Evolutionary conservation across 2,888 invertebrate species (phyloP), one percentile per base, ranked within the genome.

Genomic region (Corbicula japonica): DNA sequence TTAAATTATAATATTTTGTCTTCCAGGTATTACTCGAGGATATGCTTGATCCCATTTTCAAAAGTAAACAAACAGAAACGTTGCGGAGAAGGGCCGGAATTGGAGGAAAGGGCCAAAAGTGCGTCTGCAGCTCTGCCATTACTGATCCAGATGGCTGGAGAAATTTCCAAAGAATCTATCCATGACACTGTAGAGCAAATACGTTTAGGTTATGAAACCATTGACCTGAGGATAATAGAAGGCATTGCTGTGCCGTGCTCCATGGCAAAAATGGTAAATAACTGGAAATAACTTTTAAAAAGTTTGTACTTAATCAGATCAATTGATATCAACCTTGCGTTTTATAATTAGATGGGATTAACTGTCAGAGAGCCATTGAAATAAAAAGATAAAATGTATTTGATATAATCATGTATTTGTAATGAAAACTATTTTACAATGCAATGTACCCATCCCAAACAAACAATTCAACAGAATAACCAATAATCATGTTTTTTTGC

Each of bases 11-110:
- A 12, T 54, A 6, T 15, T 41, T 41, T 12, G 8, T 41, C 15
- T 41, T 12, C 8, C 8, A 62, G 62, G 46, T 62, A 62, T 30
- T 62, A 44, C 32, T 62, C 62, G 15, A 62, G 62, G 28, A 30
- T 62, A 2, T 46, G 62, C 30, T 12, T 62, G 23, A 62, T 62
- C 2, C 44, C 62, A 44, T 62, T 62, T 35, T 15, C n/a, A 46
- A 44, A 30, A 12, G 1, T 62, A 18, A 46, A 23, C 15, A 62
- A 62, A 30, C 10, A 10, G 28, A 62, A 23, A 15, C 32, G 46
- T 15, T 23, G 10, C 28, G 62, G 62, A 21, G 62, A 62, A 26
- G 62, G 62, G 35, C 62, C 46, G 28, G 44, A 2, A 2, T n/a
- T 62, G 10, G 62, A 62, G 46, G 26, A n/a, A 28, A 62, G 30